A percentile compares a stretch with the other conserved stretches of the same genome.
phyloP scores from a whole-genome alignment of 1,140 invertebrate genomes.

The Pararge aegeria region DNA sequence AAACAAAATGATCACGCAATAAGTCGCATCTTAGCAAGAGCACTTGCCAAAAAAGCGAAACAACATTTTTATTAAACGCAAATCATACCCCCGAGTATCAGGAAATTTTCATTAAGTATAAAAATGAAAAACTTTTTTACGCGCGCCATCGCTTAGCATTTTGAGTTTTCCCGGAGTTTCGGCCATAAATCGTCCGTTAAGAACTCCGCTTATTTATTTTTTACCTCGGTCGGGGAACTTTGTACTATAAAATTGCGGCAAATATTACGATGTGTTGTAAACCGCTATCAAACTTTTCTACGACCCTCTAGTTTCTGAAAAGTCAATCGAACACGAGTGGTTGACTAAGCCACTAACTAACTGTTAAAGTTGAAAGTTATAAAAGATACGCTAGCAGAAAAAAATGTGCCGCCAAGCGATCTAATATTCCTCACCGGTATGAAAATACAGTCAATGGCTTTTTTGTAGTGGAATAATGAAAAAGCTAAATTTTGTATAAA shows the following conservation, averaged over 20 bases:
- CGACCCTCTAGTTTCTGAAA: neutral
- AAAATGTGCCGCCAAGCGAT: no score
- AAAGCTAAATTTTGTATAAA: no score
- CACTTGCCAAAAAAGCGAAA: conserved; percentile 1
- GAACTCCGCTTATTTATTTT: conserved; percentile 21
- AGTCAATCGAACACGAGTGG: neutral
- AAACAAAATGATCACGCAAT: neutral
- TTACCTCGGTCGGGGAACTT: conserved; percentile 16
- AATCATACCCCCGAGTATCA: conserved; percentile 6
- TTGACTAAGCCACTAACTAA: no score
- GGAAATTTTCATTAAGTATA: conserved; percentile 9
- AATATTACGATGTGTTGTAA: conserved; percentile 27
- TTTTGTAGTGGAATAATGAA: no score
- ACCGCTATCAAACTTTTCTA: conserved; percentile 24
- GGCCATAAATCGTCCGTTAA: conserved; percentile 12
- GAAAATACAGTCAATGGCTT: no score
- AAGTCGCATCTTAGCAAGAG: neutral
- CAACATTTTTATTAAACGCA: conserved; percentile 10
- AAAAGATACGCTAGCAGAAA: no score
- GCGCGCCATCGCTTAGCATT: conserved; percentile 11
- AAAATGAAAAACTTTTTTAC: conserved; percentile 7
- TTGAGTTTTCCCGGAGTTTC: conserved; percentile 11
- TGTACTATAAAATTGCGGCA: conserved; percentile 26
- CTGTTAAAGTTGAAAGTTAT: no score
- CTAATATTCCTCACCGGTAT: no score